phyloP scores from a whole-genome alignment of 1,140 invertebrate genomes.

The Macrosteles quadrilineatus region DNA sequence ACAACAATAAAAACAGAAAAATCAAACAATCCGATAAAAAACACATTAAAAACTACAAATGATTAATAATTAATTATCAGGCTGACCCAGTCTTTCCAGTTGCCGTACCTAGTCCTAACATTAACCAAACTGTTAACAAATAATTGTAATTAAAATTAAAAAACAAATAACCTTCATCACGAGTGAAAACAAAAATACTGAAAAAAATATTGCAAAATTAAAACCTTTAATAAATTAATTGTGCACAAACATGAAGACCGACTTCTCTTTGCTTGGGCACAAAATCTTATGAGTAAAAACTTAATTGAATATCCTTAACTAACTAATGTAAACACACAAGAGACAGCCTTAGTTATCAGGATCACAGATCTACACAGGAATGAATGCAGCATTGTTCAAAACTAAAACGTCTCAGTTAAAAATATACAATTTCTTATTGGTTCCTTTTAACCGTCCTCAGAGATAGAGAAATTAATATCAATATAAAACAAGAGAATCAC shows the following conservation, averaged over 20 bases:
- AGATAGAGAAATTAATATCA: no score
- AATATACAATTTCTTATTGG: no score
- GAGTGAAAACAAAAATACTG: neutral
- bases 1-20: no score
- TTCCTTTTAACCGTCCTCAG: no score
- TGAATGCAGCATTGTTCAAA: conserved; percentile 9
- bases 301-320: conserved; percentile 4
- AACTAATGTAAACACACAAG: conserved; percentile 17
- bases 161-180: neutral
- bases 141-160: neutral
- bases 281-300: conserved; percentile 4
- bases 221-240: no score
- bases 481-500: no score
- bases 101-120: neutral
- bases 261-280: conserved; percentile 24
- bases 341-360: conserved; percentile 20
- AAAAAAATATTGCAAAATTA: neutral
- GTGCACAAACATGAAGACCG: conserved; percentile 11
- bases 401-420: no score
- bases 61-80: neutral
- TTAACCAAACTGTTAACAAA: no score
- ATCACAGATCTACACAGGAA: conserved; percentile 24
- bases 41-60: no score
- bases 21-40: no score
- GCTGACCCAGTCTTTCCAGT: conserved; percentile 21